phyloP scores from a whole-genome alignment of 2,113 vertebrate species.

The Rhadina sibilatrix region DNA sequence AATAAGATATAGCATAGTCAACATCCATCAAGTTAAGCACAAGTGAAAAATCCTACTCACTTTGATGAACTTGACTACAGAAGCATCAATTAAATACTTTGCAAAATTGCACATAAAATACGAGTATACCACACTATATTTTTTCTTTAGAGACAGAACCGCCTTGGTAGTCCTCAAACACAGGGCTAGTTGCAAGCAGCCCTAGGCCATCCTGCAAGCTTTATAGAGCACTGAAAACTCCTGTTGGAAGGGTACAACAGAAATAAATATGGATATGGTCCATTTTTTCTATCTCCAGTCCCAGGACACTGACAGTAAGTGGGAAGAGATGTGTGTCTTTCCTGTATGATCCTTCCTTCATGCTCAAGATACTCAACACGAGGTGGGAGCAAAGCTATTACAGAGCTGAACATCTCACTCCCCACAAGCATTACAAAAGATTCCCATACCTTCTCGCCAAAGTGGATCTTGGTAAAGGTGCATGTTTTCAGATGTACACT shows the following conservation, averaged over 20 bases:
- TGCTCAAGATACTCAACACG: accelerated
- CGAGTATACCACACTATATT: not conserved
- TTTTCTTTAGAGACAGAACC: not conserved
- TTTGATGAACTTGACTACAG: not conserved
- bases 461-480: slow-evolving; percentile 89
- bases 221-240: not conserved
- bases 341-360: not conserved
- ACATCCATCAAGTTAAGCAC: not conserved
- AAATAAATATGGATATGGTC: not conserved
- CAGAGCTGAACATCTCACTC: not conserved
- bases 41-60: not conserved
- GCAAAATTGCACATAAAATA: not conserved
- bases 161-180: not conserved
- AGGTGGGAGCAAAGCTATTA: not conserved
- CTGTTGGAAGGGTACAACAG: not conserved
- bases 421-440: not conserved
- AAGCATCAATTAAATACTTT: not conserved
- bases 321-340: not conserved
- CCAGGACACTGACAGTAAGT: not conserved
- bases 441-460: slow-evolving; percentile 83
- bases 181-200: not conserved
- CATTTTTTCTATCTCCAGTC: not conserved
- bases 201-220: not conserved
- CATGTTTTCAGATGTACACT: slow-evolving; percentile 84
- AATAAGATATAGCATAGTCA: not conserved